These are phyloP conservation scores for Grantiella picta DNA, from an alignment of 2,113 vertebrate genomes.

Conservation along the genomic window DNA sequence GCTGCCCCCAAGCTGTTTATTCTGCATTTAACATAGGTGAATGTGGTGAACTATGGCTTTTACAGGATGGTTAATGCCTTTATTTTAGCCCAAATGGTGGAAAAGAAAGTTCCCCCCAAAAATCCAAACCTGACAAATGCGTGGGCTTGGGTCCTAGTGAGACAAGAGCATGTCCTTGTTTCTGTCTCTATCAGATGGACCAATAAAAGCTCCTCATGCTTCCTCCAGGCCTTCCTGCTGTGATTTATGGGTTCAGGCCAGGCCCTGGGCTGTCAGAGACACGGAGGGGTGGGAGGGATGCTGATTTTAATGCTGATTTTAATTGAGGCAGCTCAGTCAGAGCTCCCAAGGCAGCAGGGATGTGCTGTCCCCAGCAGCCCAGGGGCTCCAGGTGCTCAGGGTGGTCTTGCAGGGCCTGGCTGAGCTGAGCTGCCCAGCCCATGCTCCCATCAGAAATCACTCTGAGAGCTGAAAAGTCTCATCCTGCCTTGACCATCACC, in stretches of 20 bases:
- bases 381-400: neutral
- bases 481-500: neutral
- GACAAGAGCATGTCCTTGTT: neutral
- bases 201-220: slow-evolving; percentile 1
- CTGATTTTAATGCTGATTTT: neutral
- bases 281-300: neutral
- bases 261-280: neutral
- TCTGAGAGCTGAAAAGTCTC: neutral
- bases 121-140: neutral
- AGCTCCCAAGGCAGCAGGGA: neutral
- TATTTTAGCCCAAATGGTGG: neutral
- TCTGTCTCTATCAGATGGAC: neutral
- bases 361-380: neutral
- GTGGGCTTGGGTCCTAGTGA: neutral
- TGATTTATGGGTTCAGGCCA: neutral
- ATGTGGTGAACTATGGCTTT: neutral
- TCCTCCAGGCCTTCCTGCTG: neutral
- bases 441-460: neutral
- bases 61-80: neutral
- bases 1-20: fast-evolving
- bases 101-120: neutral
- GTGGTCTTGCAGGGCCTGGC: neutral
- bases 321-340: neutral
- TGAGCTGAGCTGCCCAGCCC: neutral
- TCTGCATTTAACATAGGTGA: neutral